Base-by-base conservation (phyloP, 2,113 vertebrate species). In the Ammodytes dubius region DNA sequence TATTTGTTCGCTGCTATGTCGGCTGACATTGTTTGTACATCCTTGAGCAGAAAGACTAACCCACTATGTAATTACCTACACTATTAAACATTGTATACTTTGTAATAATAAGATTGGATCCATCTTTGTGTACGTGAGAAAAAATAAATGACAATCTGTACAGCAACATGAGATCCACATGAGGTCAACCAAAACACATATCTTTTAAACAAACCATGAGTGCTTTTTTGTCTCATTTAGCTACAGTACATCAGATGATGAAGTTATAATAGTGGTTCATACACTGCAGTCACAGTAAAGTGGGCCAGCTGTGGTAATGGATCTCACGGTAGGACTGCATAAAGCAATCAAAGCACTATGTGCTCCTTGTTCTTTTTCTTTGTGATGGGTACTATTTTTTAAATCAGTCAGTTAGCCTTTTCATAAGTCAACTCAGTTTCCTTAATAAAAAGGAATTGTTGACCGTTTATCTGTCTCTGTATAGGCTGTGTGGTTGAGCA, bases 261-360 rank as follows among this genome's bases (percentile, higher is more conserved):
- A 19, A 81, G 88, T 79, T 53, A 70, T 83, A 37, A 73, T 5
- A 13, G 27, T 53, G 42, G 4, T 72, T 64, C 53, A 66, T 54
- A 42, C 37, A 40, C 72, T 49, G 49, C 42, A 17, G 74, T 63
- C 77, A 70, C 45, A 67, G 64, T 66, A 77, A 86, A 87, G 59
- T 86, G 70, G 77, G 77, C 77, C 85, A 86, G 66, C 83, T 81
- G 63, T 68, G 43, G 40, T 74, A 77, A 76, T 74, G 69, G 17
- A 61, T 84, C 75, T 76, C 59, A 79, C 59, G 70, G 46, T 11
- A 53, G 7, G 56, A 52, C 10, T 42, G n/a, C 12, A 63, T 43
- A 76, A 74, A 74, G 46, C 60, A 70, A 66, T 66, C 19, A 83
- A 74, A 75, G 50, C 42, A 9, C 10, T 11, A 49, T 37, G 17